Percentiles rank a stretch among this genome's conserved stretches.
Conservation (phyloP, 2,797 vertebrate genomes). For the Chelon labrosus region DNA sequence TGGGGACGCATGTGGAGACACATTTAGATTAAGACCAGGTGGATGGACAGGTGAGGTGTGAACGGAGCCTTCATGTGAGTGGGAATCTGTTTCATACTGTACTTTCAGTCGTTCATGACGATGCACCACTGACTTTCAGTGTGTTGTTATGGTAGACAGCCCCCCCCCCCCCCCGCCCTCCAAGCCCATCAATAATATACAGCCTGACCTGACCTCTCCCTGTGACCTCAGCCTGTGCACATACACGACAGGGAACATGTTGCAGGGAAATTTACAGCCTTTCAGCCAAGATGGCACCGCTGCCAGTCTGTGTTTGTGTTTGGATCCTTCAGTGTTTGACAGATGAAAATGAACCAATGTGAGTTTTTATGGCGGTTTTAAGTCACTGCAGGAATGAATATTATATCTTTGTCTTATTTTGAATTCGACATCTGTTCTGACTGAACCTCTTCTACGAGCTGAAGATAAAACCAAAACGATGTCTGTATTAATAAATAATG, state of each 20-base stretch:
- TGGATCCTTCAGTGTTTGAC: neutral
- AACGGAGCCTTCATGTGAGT: too few relatives aligned
- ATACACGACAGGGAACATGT: neutral
- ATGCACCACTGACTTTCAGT: neutral
- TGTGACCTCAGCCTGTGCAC: conserved; percentile 12
- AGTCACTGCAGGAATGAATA: too few relatives aligned
- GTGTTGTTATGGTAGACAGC: neutral
- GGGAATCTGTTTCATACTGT: too few relatives aligned
- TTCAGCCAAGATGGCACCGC: too few relatives aligned
- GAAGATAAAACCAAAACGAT: conserved; percentile 2
- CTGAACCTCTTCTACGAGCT: neutral
- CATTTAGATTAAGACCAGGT: too few relatives aligned
- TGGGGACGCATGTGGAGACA: too few relatives aligned
- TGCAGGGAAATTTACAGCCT: neutral
- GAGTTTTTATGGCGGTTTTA: neutral
- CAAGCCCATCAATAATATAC: conserved; percentile 52
- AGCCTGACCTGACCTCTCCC: conserved; percentile 24
- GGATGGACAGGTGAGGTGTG: too few relatives aligned
- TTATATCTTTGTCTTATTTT: neutral
- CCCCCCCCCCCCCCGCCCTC: conserved; percentile 4
- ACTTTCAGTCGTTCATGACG: neutral
- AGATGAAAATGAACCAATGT: too few relatives aligned
- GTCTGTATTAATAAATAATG: neutral
- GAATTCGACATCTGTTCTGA: neutral
- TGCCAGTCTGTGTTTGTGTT: neutral